Conservation (phyloP, 2,888 invertebrate species). For the Sarcophaga carnaria region DNA sequence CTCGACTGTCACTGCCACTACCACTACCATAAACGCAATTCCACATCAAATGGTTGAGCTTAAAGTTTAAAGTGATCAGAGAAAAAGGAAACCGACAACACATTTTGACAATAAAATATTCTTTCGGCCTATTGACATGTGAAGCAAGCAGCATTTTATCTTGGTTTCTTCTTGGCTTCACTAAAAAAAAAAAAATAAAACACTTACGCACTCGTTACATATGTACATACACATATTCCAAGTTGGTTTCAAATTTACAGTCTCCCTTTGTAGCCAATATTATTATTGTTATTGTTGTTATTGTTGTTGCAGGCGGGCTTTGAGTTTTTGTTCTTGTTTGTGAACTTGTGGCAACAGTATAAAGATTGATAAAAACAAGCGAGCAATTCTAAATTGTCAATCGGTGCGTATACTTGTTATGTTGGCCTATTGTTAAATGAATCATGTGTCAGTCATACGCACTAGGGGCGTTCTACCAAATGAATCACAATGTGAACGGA, state of each 20-base stretch:
- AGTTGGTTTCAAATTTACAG: slow-evolving; percentile 2
- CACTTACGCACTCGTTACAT: background rate
- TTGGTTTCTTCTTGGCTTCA: background rate
- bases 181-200: background rate
- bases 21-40: background rate
- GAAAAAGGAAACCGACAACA: background rate
- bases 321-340: background rate
- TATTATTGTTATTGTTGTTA: no score
- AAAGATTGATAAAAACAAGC: background rate
- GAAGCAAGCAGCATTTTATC: slow-evolving; percentile 1
- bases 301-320: no score
- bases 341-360: background rate
- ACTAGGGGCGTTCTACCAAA: slow-evolving; percentile 37
- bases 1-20: background rate
- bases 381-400: background rate
- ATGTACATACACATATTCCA: background rate
- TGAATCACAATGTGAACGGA: background rate
- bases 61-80: slow-evolving; percentile 19
- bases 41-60: background rate
- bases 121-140: slow-evolving; percentile 30
- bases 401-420: slow-evolving; percentile 31
- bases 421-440: slow-evolving; percentile 22
- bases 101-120: slow-evolving; percentile 42
- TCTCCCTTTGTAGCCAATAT: background rate
- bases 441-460: slow-evolving; percentile 53